phyloP scores from a whole-genome alignment of 2,797 vertebrate species.

The Notolabrus celidotus region DNA sequence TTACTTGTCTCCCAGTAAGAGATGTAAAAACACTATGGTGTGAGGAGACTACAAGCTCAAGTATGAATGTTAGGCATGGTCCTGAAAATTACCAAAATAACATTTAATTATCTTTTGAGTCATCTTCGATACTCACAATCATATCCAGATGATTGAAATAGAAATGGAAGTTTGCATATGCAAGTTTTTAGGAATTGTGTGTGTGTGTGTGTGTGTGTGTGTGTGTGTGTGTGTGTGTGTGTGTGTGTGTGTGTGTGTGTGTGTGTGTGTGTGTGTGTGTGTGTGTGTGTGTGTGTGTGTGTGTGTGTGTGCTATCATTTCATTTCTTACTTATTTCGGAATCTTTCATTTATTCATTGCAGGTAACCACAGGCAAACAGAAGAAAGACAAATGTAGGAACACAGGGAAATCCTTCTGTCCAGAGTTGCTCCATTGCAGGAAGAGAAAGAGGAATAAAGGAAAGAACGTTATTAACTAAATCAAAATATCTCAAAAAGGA shows the following conservation, averaged over 20 bases:
- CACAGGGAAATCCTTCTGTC: slow-evolving; percentile 7
- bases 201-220: background rate
- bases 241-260: background rate
- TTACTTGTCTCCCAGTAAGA: background rate
- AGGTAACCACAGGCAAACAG: slow-evolving; percentile 50
- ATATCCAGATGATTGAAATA: background rate
- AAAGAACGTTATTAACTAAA: background rate
- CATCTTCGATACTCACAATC: background rate
- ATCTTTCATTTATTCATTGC: slow-evolving; percentile 48
- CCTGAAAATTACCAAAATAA: background rate
- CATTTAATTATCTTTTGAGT: background rate
- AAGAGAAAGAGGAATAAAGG: slow-evolving; percentile 3
- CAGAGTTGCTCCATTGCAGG: slow-evolving; percentile 17
- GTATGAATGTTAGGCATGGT: background rate
- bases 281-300: background rate
- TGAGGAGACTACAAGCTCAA: background rate
- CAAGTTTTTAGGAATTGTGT: background rate
- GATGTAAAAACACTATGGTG: background rate
- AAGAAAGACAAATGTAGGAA: slow-evolving; percentile 45
- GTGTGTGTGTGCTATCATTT: background rate
- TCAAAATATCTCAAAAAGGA: background rate
- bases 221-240: background rate
- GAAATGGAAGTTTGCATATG: background rate
- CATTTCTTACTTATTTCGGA: background rate
- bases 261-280: background rate